Evolutionary conservation across 2,113 vertebrate species (phyloP).

Genomic region (Centropus unirufus): DNA sequence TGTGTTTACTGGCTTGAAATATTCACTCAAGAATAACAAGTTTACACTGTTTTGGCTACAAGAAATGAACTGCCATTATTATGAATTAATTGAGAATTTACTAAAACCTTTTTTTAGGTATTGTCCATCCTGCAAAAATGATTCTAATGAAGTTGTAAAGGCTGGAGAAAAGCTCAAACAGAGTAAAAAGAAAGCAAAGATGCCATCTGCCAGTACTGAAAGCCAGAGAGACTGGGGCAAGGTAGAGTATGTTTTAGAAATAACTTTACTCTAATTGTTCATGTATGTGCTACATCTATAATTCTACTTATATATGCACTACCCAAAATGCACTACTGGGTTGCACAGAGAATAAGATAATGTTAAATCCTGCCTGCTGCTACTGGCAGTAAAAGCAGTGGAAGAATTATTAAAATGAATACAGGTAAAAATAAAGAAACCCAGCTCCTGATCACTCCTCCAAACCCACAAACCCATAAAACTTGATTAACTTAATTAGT

Average conservation of each 20-base stretch:
- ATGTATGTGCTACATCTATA: conserved; percentile 24
- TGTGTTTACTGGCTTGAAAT: conserved; percentile 35
- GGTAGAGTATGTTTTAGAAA: conserved; percentile 80
- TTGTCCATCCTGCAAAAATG: conserved; percentile 99
- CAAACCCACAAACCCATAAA: background rate
- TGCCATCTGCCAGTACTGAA: conserved; percentile 97
- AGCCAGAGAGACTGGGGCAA: conserved; percentile 99
- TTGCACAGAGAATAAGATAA: background rate
- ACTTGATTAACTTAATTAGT: too few relatives aligned
- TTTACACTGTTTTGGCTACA: conserved; percentile 5
- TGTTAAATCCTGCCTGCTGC: background rate
- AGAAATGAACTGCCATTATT: conserved; percentile 32
- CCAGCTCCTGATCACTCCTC: too few relatives aligned
- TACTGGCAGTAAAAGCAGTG: background rate
- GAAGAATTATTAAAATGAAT: background rate
- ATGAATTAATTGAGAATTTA: conserved; percentile 50
- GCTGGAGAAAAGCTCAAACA: conserved; percentile 97
- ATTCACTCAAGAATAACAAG: background rate
- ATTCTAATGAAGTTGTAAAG: conserved; percentile 96
- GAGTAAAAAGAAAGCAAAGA: conserved; percentile 99
- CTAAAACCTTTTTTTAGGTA: conserved; percentile 84
- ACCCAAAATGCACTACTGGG: conserved; percentile 37
- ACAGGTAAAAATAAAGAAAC: background rate
- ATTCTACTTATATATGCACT: background rate
- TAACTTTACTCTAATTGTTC: conserved; percentile 17